phyloP scores from a whole-genome alignment of 37 sponge, comb jelly and placozoan species.

The Spongilla lacustris region DNA sequence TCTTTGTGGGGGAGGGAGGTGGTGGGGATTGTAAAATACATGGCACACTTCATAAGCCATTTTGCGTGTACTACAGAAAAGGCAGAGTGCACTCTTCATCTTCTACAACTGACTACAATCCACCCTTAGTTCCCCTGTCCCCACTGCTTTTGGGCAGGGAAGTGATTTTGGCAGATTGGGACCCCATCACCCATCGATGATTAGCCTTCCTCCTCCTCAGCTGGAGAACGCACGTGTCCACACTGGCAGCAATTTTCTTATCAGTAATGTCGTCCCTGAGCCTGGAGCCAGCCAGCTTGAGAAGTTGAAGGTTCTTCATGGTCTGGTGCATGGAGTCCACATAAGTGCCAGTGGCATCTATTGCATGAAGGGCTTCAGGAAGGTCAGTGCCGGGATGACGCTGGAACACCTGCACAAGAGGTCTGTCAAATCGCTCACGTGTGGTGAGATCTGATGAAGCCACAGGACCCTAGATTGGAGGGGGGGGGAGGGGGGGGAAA shows the following conservation, averaged over 20 bases:
- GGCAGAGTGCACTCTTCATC: background rate
- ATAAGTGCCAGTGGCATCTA: constrained; percentile 37
- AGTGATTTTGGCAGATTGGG: background rate
- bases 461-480: constrained; percentile 71
- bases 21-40: too few species aligned
- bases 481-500: background rate
- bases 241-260: constrained; percentile 63
- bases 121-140: background rate
- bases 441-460: constrained; percentile 45
- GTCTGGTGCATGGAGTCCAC: constrained; percentile 65
- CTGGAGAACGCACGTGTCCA: constrained; percentile 57
- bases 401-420: constrained; percentile 69
- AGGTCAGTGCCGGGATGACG: constrained; percentile 82
- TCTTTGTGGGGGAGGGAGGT: too few species aligned
- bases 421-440: constrained; percentile 80
- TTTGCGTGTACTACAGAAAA: background rate
- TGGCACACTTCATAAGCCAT: background rate
- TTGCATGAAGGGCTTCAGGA: constrained; percentile 70
- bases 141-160: background rate
- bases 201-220: constrained; percentile 63
- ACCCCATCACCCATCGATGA: constrained; percentile 73
- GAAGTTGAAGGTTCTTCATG: constrained; percentile 58
- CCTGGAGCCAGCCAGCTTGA: constrained; percentile 59
- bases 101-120: background rate
- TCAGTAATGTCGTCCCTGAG: constrained; percentile 64